phyloP scores from a whole-genome alignment of 2,888 invertebrate genomes.

The Phalera bucephala region DNA sequence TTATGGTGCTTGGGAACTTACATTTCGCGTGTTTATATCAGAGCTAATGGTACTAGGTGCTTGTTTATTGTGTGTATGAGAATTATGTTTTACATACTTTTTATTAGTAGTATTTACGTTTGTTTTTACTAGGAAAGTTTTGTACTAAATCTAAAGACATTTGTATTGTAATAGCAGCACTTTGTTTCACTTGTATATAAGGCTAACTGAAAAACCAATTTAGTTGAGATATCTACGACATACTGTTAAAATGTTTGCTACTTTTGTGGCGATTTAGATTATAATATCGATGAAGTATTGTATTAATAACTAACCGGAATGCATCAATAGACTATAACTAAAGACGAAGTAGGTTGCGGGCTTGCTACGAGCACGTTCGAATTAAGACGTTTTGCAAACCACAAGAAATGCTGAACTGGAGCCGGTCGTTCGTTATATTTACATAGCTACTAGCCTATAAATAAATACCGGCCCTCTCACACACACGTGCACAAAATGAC shows the following conservation, averaged over 20 bases:
- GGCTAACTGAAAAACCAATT: too few species aligned
- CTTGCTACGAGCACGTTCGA: conserved; percentile 47
- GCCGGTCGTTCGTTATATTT: conserved; percentile 70
- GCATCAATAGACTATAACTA: conserved; percentile 21
- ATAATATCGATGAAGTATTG: too few species aligned
- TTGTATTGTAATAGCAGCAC: too few species aligned
- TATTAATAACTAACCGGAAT: conserved; percentile 28
- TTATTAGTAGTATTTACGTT: too few species aligned
- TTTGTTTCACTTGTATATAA: too few species aligned
- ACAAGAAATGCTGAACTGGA: conserved; percentile 66
- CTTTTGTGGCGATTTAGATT: too few species aligned
- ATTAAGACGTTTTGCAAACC: conserved; percentile 80
- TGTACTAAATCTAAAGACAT: too few species aligned
- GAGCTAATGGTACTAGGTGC: neutral
- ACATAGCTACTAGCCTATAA: conserved; percentile 82
- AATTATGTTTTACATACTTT: too few species aligned
- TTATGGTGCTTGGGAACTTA: neutral
- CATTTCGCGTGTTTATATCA: neutral
- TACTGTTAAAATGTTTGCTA: too few species aligned
- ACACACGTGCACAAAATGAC: conserved; percentile 79
- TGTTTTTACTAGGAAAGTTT: too few species aligned
- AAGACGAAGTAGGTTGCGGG: conserved; percentile 45
- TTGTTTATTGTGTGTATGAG: neutral
- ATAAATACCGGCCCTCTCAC: conserved; percentile 78
- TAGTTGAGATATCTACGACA: too few species aligned